These are phyloP conservation scores for Phrixothrix hirtus DNA, from an alignment of 2,888 invertebrate species.

Conservation along the genomic window DNA sequence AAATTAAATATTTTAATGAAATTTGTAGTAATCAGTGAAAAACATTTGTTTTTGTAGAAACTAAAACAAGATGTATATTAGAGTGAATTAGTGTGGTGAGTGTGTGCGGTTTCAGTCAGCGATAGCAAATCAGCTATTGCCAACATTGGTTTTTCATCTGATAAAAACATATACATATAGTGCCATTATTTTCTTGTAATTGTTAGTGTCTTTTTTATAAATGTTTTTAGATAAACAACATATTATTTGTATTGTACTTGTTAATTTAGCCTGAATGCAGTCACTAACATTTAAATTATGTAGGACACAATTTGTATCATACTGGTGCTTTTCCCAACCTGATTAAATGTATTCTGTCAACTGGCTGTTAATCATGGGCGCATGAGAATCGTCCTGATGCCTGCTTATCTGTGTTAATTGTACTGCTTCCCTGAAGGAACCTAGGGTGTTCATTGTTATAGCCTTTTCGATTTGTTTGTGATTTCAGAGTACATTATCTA, in stretches of 20 bases:
- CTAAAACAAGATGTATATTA: conserved; percentile 40
- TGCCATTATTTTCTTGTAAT: conserved; percentile 58
- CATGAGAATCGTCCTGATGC: conserved; percentile 29
- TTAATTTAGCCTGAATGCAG: conserved; percentile 56
- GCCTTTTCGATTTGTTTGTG: conserved; percentile 57
- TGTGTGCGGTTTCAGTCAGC: conserved; percentile 48
- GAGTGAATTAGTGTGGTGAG: conserved; percentile 49
- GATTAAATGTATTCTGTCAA: conserved; percentile 55
- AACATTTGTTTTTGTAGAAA: conserved; percentile 37
- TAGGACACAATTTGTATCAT: conserved; percentile 52
- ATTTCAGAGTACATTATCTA: conserved; percentile 54
- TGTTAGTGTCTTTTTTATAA: conserved; percentile 58
- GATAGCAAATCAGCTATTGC: conserved; percentile 25
- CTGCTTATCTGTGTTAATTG: conserved; percentile 50
- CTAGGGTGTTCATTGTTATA: conserved; percentile 59
- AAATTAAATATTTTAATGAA: conserved; percentile 46
- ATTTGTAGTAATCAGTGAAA: conserved; percentile 48
- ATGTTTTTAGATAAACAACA: conserved; percentile 57
- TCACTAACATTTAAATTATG: conserved; percentile 52
- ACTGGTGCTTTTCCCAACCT: conserved; percentile 55
- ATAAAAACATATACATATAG: conserved; percentile 50
- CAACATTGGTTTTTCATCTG: conserved; percentile 33
- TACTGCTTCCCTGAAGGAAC: conserved; percentile 57
- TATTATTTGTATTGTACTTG: conserved; percentile 57
- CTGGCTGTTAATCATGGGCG: conserved; percentile 49